These are phyloP conservation scores for Siphonodentalium dalli DNA, from an alignment of 2,888 invertebrate genomes.

Conservation along the genomic window DNA sequence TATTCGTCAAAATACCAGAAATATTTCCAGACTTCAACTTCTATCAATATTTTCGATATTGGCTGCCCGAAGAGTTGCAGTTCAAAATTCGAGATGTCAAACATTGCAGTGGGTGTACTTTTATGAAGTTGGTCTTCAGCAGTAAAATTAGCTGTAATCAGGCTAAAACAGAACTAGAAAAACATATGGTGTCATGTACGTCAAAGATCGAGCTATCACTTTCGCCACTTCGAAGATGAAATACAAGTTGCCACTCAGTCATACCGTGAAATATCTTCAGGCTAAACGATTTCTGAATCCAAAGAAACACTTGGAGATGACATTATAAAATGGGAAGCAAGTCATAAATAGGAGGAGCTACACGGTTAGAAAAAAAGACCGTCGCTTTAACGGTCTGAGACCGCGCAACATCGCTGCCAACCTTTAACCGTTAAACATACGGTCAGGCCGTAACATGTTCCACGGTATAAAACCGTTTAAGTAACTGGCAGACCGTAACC, in stretches of 20 bases:
- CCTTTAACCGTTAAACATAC: too few relatives aligned
- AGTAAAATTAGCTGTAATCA: not conserved
- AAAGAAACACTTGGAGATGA: constrained; percentile 3
- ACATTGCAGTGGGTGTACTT: not conserved
- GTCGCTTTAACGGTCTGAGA: too few relatives aligned
- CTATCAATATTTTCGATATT: too few relatives aligned
- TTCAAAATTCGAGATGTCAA: not conserved
- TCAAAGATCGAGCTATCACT: not conserved
- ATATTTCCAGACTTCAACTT: too few relatives aligned
- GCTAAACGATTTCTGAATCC: not conserved
- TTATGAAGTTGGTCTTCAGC: not conserved
- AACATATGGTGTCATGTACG: not conserved
- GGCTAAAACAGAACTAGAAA: not conserved
- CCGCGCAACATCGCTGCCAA: too few relatives aligned
- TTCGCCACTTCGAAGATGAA: constrained; percentile 5
- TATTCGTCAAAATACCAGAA: too few relatives aligned
- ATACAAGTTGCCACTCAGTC: not conserved
- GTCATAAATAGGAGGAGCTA: constrained; percentile 35
- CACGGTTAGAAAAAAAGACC: too few relatives aligned
- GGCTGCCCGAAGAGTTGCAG: too few relatives aligned
- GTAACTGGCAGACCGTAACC: too few relatives aligned
- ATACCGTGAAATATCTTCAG: not conserved
- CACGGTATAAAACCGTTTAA: too few relatives aligned
- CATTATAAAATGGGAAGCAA: constrained; percentile 9
- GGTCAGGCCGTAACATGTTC: too few relatives aligned